Conservation (phyloP, 2,113 vertebrate species). For the Ondatra zibethicus region DNA sequence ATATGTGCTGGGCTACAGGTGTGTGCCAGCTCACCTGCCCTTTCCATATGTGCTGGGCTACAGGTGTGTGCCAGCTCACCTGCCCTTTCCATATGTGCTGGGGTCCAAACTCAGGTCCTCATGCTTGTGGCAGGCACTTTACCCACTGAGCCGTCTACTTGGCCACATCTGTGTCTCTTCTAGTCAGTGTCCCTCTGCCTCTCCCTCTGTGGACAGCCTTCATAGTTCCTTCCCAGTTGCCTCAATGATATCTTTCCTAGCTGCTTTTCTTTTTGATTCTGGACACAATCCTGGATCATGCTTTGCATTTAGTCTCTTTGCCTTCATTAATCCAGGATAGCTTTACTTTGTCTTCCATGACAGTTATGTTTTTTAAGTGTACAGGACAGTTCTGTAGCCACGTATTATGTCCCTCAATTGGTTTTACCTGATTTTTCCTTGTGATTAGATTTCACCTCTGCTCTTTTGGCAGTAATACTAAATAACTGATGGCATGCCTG, state of each 20-base stretch:
- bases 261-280: constrained; percentile 7
- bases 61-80: too few relatives aligned
- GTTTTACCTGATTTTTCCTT: constrained; percentile 60
- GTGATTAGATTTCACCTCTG: constrained; percentile 54
- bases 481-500: constrained; percentile 38
- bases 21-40: too few relatives aligned
- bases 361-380: constrained; percentile 42
- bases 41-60: background rate
- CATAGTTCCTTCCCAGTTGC: background rate
- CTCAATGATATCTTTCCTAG: background rate
- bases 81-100: too few relatives aligned
- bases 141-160: background rate
- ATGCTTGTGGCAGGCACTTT: background rate
- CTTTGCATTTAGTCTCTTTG: constrained; percentile 43
- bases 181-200: background rate
- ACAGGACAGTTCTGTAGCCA: constrained; percentile 18
- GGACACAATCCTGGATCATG: background rate
- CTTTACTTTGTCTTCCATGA: constrained; percentile 56
- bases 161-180: background rate
- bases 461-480: constrained; percentile 35
- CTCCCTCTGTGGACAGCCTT: background rate
- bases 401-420: constrained; percentile 22
- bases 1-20: background rate
- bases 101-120: too few relatives aligned
- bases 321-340: constrained; percentile 28